Evolutionary conservation across 1,140 invertebrate genomes (phyloP).

Genomic region (Teleopsis dalmanni): DNA sequence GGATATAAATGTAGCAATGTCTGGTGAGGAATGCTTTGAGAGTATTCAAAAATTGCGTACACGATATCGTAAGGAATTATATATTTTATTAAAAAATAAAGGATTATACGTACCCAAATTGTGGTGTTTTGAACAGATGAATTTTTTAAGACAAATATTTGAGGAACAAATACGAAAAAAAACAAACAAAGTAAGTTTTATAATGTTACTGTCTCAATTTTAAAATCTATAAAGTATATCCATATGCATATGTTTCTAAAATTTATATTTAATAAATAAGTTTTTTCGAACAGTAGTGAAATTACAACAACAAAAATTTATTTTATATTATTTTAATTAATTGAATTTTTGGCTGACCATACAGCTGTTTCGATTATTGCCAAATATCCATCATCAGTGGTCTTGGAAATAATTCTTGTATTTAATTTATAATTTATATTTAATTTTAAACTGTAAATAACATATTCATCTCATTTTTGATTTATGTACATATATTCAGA

Average conservation of each 20-base stretch:
- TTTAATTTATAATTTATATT: too few species aligned
- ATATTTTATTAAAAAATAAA: slow-evolving; percentile 34
- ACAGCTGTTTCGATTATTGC: too few species aligned
- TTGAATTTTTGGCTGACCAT: too few species aligned
- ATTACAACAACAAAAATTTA: neutral
- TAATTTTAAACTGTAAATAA: too few species aligned
- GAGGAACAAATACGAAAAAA: slow-evolving; percentile 32
- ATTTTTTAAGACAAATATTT: slow-evolving; percentile 30
- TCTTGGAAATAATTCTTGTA: too few species aligned
- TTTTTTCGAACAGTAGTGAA: neutral
- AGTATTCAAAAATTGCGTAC: slow-evolving; percentile 34
- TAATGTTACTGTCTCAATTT: too few species aligned
- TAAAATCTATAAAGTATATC: too few species aligned
- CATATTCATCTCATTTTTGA: too few species aligned
- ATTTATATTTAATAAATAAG: too few species aligned
- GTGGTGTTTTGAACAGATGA: slow-evolving; percentile 38
- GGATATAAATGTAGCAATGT: slow-evolving; percentile 28
- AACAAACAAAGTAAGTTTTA: slow-evolving; percentile 30
- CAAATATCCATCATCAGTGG: too few species aligned
- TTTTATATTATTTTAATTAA: neutral
- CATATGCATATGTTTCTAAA: too few species aligned
- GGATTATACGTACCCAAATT: slow-evolving; percentile 35
- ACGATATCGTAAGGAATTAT: slow-evolving; percentile 34
- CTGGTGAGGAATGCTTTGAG: slow-evolving; percentile 30
- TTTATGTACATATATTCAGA: too few species aligned